Evolutionary conservation across 2,888 invertebrate species (phyloP), one percentile per base, ranked within the genome.

Genomic region (Napeogenes inachia): DNA sequence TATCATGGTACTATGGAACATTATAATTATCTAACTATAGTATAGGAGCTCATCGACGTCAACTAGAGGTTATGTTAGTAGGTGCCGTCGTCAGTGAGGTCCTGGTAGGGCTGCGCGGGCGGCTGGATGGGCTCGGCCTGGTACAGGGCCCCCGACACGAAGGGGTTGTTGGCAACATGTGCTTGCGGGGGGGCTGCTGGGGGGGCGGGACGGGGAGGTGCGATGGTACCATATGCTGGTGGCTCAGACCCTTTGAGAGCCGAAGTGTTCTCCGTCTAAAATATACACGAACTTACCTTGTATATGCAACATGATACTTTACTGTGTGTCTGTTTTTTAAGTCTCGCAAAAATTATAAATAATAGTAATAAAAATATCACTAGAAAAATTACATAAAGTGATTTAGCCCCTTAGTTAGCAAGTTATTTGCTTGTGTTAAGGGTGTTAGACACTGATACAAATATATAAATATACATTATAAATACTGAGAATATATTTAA

Each of bases 41-140:
- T 60, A 47, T 46, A 12, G 12, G 60, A 59, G 42, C 46, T 60
- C 47, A 60, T 60, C 56, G 54, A 60, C 4, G 54, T 5, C 21
- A 21, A 50, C 35, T 3, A 30, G n/a, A 45, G 46, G 50, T 46
- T 42, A 2, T 58, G 62, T 75, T 82, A 87, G 68, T 87, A 87
- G 33, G 87, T 87, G 67, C 81, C 83, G 61, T 86, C 85, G 57
- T 82, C 83, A 4, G 85, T 81, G 60, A 85, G 83, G 50, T 89
- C 88, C 12, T 84, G 82, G 69, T 86, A 87, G 67, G 93, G 92
- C 67, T 92, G 92, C 2, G 94, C 84, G 65, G 92, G 92, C 2
- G 93, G 94, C 77, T 95, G 95, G 6, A 94, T 92, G 5, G 92
- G 91, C 74, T 93, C 92, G 63, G 93, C 92, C 68, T 91, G 91